Evolutionary conservation across 2,113 vertebrate genomes (phyloP), one percentile per base, ranked within the genome.

Genomic region (Pandion haliaetus): DNA sequence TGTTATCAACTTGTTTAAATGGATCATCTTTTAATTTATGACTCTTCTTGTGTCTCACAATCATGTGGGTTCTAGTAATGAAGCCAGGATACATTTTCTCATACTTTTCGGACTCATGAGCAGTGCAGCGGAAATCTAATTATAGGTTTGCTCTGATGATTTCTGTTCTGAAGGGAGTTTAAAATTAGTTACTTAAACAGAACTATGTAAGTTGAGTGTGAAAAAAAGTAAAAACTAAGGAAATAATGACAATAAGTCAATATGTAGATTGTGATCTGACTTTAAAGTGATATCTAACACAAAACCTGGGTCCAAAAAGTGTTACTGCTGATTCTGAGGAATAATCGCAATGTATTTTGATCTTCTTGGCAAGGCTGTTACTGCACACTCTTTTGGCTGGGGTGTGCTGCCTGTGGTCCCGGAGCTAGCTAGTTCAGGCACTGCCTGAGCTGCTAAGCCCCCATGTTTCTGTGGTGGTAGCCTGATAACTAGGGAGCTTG

Each of bases 111-210:
- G 73, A 40, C 57, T 87, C 77, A 92, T 74, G 90, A 94, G 42
- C 81, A 84, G 50, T n/a, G 34, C 87, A 90, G 66, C 26, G 50
- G 92, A 93, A 95, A 74, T 97, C 97, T 97, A 97, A 97, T 95
- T 95, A 91, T 93, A 95, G 88, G 15, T 78, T 96, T 88, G 80
- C 72, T 91, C 63, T 86, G 92, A 40, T 81, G 71, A 81, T 90
- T 95, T 81, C 67, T 88, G 47, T 47, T 90, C 62, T 92, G 77
- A 63, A 65, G 65, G 67, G 94, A 95, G 38, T 52, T 88, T 74
- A 84, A 88, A 88, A 71, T 54, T 63, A 92, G 34, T 81, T 88
- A 49, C 2, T 0, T 82, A 86, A 96, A 83, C 80, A 92, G 47
- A 95, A 52, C n/a, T 76, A 7, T 86, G 12, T 47, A 81, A 95